These are phyloP conservation scores for Lithophane socia DNA, from an alignment of 2,888 invertebrate genomes.

Conservation along the genomic window DNA sequence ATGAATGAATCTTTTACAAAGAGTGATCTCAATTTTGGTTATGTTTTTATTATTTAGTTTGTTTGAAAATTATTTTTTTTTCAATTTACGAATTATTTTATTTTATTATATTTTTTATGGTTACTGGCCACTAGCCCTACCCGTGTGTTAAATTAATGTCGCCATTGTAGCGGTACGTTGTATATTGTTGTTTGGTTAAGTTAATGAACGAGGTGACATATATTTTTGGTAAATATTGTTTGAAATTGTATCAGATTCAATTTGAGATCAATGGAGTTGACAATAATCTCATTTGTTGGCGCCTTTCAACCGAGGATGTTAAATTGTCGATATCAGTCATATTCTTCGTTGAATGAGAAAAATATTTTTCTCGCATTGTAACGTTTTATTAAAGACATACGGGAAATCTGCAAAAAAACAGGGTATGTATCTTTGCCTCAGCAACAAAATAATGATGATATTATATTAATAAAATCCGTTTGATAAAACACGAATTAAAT, in stretches of 20 bases:
- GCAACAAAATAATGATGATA: neutral
- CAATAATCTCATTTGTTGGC: conserved; percentile 12
- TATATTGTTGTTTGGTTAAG: neutral
- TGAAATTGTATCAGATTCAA: conserved; percentile 6
- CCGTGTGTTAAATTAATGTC: too few species aligned
- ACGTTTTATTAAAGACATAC: neutral
- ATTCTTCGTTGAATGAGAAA: neutral
- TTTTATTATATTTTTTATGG: too few species aligned
- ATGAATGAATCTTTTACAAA: too few species aligned
- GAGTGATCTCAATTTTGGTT: too few species aligned
- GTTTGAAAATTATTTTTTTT: too few species aligned
- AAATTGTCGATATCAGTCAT: conserved; percentile 8
- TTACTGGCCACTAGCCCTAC: too few species aligned
- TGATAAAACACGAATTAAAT: neutral
- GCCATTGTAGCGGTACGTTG: too few species aligned
- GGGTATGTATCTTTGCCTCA: too few species aligned
- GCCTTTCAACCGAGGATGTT: neutral
- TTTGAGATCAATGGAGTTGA: neutral
- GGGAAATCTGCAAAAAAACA: neutral
- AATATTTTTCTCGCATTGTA: neutral
- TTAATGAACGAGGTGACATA: neutral
- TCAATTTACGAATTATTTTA: too few species aligned
- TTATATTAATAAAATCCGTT: too few species aligned
- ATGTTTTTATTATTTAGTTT: too few species aligned
- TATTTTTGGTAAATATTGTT: conserved; percentile 8